Evolutionary conservation across 2,113 vertebrate genomes (phyloP), one percentile per base, ranked within the genome.

Genomic region (Dryoscopus gambensis): DNA sequence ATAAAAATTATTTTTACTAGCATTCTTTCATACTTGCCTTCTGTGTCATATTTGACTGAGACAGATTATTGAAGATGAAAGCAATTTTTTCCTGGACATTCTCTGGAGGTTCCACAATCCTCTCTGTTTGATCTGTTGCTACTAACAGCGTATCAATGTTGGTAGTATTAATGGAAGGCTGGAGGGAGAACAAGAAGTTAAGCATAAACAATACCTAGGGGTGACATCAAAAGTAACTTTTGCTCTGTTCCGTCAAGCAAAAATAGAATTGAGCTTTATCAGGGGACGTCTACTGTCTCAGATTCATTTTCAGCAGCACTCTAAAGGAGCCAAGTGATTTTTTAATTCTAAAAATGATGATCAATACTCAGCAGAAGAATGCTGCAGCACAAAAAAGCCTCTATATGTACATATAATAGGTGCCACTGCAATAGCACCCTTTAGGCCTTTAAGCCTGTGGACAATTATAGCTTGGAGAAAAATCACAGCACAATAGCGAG

Each of bases 111-210:
- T 99, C 99, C 70, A 99, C 99, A 96, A 99, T 99, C 93, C 99
- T 98, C 97, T 99, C 99, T 0, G 98, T 99, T 95, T 99, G 99
- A 97, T 99, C 99, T 60, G 99, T 99, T 62, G 99, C 99, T 94
- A 99, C 99, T 93, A 99, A 98, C 96, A 99, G 96, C 0, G 99
- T 99, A 98, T 99, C 99, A 47, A 99, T 99, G 97, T 99, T 99
- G 94, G 99, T 99, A 71, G 99, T 99, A 98, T 99, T 99, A 97
- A 99, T 99, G 76, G 99, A 99, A 83, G 99, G 99, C 99, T 99
- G 97, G 30, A 96, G 50, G 78, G 44, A 92, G 53, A 73, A 90
- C 60, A 92, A 76, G 8, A 90, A 53, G 65, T 79, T 86, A 96
- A 57, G 19, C 87, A 56, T 2, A 84, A 93, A 71, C 83, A 87